Percentiles rank a stretch among this genome's conserved stretches.
Conservation (phyloP, 2,888 invertebrate species). For the Alitta virens region DNA sequence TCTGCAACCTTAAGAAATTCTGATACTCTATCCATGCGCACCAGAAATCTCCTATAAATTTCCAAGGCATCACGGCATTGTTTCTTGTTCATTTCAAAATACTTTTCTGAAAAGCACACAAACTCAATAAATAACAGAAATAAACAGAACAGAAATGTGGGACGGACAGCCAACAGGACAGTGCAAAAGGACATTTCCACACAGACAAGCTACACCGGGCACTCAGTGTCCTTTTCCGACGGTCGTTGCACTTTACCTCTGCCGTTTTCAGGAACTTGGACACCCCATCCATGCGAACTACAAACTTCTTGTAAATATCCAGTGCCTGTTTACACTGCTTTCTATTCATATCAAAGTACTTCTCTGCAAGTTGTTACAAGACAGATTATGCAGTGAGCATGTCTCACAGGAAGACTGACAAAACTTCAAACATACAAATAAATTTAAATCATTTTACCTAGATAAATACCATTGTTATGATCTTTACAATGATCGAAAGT, state of each 20-base stretch:
- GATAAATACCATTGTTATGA: too few species aligned
- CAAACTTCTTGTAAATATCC: slow-evolving; percentile 97
- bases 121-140: too few species aligned
- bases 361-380: slow-evolving; percentile 65
- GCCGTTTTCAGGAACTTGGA: slow-evolving; percentile 88
- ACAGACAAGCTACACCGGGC: too few species aligned
- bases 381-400: neutral
- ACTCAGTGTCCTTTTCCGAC: neutral
- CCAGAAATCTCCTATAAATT: slow-evolving; percentile 96
- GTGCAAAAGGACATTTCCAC: too few species aligned
- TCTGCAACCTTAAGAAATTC: slow-evolving; percentile 85
- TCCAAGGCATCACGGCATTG: slow-evolving; percentile 96
- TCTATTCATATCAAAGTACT: slow-evolving; percentile 99
- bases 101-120: slow-evolving; percentile 72
- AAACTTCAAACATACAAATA: neutral
- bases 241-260: slow-evolving; percentile 55
- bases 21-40: slow-evolving; percentile 96
- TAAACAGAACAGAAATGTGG: too few species aligned
- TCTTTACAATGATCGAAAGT: too few species aligned
- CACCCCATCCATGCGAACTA: slow-evolving; percentile 96
- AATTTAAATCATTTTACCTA: too few species aligned
- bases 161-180: neutral
- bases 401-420: neutral
- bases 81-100: slow-evolving; percentile 99
- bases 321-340: slow-evolving; percentile 96